phyloP scores from a whole-genome alignment of 1,140 invertebrate species.

The Thalassaphorura encarpata region DNA sequence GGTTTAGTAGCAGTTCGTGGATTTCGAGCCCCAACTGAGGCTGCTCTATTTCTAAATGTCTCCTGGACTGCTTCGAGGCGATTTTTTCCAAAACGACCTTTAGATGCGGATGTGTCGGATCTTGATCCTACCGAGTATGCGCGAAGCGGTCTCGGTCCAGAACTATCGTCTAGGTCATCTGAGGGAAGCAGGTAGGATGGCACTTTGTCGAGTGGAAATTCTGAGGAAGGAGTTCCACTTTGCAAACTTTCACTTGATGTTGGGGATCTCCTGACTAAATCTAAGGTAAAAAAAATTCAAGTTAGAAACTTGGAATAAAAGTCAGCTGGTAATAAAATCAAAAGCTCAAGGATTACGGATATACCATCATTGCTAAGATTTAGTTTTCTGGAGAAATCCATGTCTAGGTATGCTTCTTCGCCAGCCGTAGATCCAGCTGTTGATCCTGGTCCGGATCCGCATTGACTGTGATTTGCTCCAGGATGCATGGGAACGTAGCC shows the following conservation, averaged over 20 bases:
- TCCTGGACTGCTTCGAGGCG: constrained; percentile 27
- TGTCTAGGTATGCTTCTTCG: constrained; percentile 30
- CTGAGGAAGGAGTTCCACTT: constrained; percentile 57
- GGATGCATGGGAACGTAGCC: constrained; percentile 57
- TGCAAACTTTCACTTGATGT: constrained; percentile 57
- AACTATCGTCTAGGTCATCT: constrained; percentile 45
- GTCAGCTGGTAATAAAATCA: no score
- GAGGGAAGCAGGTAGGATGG: constrained; percentile 49
- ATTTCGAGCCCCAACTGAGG: constrained; percentile 24
- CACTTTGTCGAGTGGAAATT: constrained; percentile 54
- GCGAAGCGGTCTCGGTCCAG: constrained; percentile 50
- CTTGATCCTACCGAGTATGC: constrained; percentile 80
- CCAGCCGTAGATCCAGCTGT: constrained; percentile 25
- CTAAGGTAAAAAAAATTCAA: constrained; percentile 18
- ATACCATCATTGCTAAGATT: constrained; percentile 30
- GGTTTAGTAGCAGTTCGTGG: not conserved
- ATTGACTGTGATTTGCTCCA: constrained; percentile 16
- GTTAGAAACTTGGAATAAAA: no score
- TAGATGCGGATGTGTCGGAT: constrained; percentile 41
- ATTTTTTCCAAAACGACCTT: constrained; percentile 24
- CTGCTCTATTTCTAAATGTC: constrained; percentile 17
- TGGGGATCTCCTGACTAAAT: constrained; percentile 42
- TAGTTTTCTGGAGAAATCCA: constrained; percentile 30
- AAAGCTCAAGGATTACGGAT: no score
- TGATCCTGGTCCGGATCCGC: constrained; percentile 22